phyloP scores from a whole-genome alignment of 2,113 vertebrate genomes.

The Oriolus oriolus region DNA sequence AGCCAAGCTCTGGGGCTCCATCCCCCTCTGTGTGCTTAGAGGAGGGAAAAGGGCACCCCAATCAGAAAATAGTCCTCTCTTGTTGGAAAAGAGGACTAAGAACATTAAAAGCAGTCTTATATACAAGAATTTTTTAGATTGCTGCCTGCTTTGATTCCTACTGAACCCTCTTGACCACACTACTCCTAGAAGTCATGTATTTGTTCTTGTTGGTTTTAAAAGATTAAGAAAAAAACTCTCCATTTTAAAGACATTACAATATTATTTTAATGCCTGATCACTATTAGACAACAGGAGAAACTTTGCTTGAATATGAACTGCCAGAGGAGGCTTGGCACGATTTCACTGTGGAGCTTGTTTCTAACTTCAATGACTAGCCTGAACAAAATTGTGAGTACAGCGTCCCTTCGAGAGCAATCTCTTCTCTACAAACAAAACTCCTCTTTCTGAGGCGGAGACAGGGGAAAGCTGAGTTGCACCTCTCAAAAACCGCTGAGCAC shows the following conservation, averaged over 20 bases:
- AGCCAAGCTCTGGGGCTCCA: background rate
- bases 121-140: background rate
- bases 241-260: background rate
- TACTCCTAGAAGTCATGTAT: background rate
- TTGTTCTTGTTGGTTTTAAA: background rate
- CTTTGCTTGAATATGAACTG: background rate
- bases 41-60: background rate
- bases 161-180: background rate
- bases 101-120: background rate
- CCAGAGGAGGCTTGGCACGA: background rate
- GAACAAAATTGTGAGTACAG: background rate
- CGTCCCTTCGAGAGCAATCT: background rate
- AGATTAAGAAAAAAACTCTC: background rate
- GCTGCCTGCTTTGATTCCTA: background rate
- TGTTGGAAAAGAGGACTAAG: background rate
- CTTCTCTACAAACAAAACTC: background rate
- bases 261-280: background rate
- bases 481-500: background rate
- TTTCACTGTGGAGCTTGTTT: background rate
- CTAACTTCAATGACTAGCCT: constrained; percentile 5
- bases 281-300: background rate
- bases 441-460: background rate
- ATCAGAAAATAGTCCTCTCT: background rate
- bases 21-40: background rate
- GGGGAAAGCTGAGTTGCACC: background rate